Base-by-base conservation (phyloP, 2,113 vertebrate species). In the Ailuropoda melanoleuca region DNA sequence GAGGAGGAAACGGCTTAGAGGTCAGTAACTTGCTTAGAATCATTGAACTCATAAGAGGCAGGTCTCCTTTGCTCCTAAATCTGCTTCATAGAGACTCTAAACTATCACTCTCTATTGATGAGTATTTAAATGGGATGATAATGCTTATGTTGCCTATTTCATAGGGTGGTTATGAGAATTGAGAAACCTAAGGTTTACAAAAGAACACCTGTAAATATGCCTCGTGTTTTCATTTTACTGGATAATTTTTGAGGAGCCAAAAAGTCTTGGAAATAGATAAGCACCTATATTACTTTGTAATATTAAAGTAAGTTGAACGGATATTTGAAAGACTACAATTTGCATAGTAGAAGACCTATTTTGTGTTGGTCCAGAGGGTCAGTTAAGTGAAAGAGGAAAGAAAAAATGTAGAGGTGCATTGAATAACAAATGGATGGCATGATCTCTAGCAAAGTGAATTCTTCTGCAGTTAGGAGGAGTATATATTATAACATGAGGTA, bases 231-330 rank as follows among this genome's bases (percentile, higher is more conserved):
- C 12, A 0, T 68, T 46, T 95, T 94, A 68, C 53, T 72, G 34
- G 26, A 50, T 91, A 70, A 60, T 93, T 85, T 95, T 84, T 95
- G 74, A 90, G 53, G 92, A 60, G 17, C 24, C 37, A 87, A 74
- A 95, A 78, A 43, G 46, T 93, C 66, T 88, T 97, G 93, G 85
- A 94, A 95, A 48, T 96, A 90, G n/a, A 80, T 43, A 68, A 75
- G 4, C 23, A 95, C 17, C 21, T 82, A 7, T 50, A 68, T 95
- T 97, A 88, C 26, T 93, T 91, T 86, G n/a, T 80, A 87, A 74
- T 96, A 94, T 8, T 86, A 81, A 84, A 84, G 1, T 91, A 85
- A 92, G 24, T 70, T 0, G 13, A 89, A 81, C 78, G 94, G 72
- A 68, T 94, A 88, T 82, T 96, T 94, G 68, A 88, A 94, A 92